Conservation (phyloP, 2,797 vertebrate genomes). For the Alauda arvensis region DNA sequence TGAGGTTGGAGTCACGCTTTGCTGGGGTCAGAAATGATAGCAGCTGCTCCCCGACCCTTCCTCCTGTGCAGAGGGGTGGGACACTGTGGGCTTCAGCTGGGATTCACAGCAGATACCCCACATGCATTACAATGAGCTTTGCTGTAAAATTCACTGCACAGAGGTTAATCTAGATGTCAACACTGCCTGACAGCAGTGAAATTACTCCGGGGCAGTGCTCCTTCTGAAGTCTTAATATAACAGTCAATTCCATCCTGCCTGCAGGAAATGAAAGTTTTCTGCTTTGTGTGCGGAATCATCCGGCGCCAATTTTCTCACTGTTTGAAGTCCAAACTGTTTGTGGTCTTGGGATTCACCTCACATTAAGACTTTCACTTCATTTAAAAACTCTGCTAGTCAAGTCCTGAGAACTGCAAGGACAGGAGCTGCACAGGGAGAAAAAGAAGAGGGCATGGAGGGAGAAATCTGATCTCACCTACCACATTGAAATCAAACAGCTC, state of each 20-base stretch:
- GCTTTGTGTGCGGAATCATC: slow-evolving; percentile 73
- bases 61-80: slow-evolving; percentile 26
- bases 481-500: background rate
- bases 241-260: slow-evolving; percentile 78
- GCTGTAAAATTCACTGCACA: slow-evolving; percentile 75
- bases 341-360: slow-evolving; percentile 69
- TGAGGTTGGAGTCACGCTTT: slow-evolving; percentile 18
- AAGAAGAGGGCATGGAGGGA: background rate
- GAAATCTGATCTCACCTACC: background rate
- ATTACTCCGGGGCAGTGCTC: slow-evolving; percentile 80
- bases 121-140: slow-evolving; percentile 83
- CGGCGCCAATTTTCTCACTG: slow-evolving; percentile 71
- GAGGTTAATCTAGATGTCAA: slow-evolving; percentile 93
- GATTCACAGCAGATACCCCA: slow-evolving; percentile 57
- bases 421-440: background rate
- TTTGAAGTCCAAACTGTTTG: slow-evolving; percentile 76
- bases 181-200: slow-evolving; percentile 80
- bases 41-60: background rate
- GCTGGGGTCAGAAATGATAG: slow-evolving; percentile 28
- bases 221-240: slow-evolving; percentile 81
- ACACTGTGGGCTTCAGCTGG: slow-evolving; percentile 33
- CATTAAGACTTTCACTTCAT: slow-evolving; percentile 63
- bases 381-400: slow-evolving; percentile 50
- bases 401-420: slow-evolving; percentile 15
- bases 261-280: slow-evolving; percentile 77